Base-by-base conservation (phyloP, 2,113 vertebrate genomes). In the Lutjanus erythropterus region DNA sequence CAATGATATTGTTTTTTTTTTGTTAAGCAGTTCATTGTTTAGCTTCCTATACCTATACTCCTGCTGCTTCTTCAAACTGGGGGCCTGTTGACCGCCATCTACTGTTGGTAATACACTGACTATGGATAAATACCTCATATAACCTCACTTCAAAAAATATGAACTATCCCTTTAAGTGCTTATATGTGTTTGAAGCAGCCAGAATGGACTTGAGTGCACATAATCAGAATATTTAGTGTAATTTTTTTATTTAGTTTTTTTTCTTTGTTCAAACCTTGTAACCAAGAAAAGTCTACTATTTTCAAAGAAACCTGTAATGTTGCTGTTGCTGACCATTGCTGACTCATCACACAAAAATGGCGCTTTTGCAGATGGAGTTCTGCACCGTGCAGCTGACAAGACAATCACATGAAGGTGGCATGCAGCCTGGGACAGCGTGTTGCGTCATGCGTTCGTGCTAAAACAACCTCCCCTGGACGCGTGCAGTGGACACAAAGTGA, bases 291-390 rank as follows among this genome's bases (percentile, higher is more conserved):
- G 6, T 33, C 15, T n/a, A n/a, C n/a, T n/a, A n/a, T n/a, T n/a
- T 39, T 37, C 41, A 47, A 64, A 79, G 76, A 74, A n/a, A 71
- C 19, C 15, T 41, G 67, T 27, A 8, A 21, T 2, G 1, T 66
- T 68, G 33, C 69, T 41, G 42, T 65, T 55, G 80, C 70, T 83
- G 76, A 83, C 69, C 70, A 75, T 74, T 80, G 58, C 75, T 71
- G 75, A 76, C 16, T 66, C 11, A 18, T 66, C 37, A 61, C 21
- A 65, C 21, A 81, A 8, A 59, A 68, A 65, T 6, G 6, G 6
- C 10, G 67, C 29, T 16, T 61, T 70, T 73, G 60, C 29, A 35
- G 56, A 60, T 41, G 64, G 23, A 33, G 55, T 3, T 53, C 49
- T 69, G 25, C 25, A 31, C 76, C 9, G 56, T 18, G 35, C 69